Percentiles rank a stretch among this genome's conserved stretches.
These are phyloP conservation scores for Hylaea fasciaria DNA, from an alignment of 2,888 invertebrate species.

Conservation along the genomic window DNA sequence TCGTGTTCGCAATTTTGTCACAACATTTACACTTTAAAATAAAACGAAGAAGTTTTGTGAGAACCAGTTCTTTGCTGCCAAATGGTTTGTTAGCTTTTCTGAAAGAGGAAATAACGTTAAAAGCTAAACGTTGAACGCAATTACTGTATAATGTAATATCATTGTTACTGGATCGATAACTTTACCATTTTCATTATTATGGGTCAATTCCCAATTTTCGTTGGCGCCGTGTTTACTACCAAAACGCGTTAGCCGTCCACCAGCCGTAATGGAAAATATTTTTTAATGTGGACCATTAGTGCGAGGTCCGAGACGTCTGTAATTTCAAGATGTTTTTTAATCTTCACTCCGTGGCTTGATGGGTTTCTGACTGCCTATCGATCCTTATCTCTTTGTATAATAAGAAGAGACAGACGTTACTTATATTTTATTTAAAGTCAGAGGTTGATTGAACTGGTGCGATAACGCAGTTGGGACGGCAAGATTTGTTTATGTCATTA, in stretches of 20 bases:
- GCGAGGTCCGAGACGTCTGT: slow-evolving; percentile 74
- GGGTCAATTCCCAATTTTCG: slow-evolving; percentile 56
- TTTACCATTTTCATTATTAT: slow-evolving; percentile 43
- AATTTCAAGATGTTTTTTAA: slow-evolving; percentile 79
- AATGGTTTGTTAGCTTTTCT: slow-evolving; percentile 61
- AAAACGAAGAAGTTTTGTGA: slow-evolving; percentile 61
- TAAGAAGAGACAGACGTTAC: slow-evolving; percentile 83
- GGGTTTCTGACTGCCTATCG: slow-evolving; percentile 81
- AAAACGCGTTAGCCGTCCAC: slow-evolving; percentile 64
- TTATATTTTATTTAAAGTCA: slow-evolving; percentile 84
- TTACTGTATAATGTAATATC: slow-evolving; percentile 26
- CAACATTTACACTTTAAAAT: slow-evolving; percentile 28
- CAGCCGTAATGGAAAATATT: slow-evolving; percentile 77
- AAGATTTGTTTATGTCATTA: slow-evolving; percentile 80
- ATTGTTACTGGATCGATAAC: slow-evolving; percentile 43
- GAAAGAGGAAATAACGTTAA: slow-evolving; percentile 38
- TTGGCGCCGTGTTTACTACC: slow-evolving; percentile 58
- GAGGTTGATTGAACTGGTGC: slow-evolving; percentile 75
- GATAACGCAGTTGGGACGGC: slow-evolving; percentile 70
- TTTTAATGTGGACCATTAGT: slow-evolving; percentile 82
- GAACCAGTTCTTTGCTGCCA: slow-evolving; percentile 59
- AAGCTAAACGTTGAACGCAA: slow-evolving; percentile 14
- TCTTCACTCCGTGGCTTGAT: slow-evolving; percentile 74
- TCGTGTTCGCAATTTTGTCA: slow-evolving; percentile 36
- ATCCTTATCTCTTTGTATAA: slow-evolving; percentile 80